These are phyloP conservation scores for Drosophila suboccidentalis DNA, from an alignment of 2,888 invertebrate genomes.

Conservation along the genomic window DNA sequence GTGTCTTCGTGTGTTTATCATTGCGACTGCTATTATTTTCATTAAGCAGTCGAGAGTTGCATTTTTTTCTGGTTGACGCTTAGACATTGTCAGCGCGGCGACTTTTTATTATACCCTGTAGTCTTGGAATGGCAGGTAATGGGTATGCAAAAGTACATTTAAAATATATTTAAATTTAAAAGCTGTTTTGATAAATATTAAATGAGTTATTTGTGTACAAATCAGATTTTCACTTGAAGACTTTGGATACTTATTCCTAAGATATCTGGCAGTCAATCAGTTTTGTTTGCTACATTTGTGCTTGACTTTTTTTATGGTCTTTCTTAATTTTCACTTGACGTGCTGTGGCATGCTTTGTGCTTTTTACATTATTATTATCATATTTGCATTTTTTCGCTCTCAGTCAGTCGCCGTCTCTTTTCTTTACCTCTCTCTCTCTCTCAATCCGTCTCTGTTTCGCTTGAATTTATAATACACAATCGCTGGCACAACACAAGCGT, in stretches of 20 bases:
- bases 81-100: slow-evolving; percentile 42
- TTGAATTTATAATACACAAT: slow-evolving; percentile 40
- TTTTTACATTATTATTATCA: slow-evolving; percentile 73
- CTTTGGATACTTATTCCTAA: neutral
- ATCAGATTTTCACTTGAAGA: neutral
- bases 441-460: slow-evolving; percentile 6
- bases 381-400: slow-evolving; percentile 69
- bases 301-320: slow-evolving; percentile 38
- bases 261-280: neutral
- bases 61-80: slow-evolving; percentile 30
- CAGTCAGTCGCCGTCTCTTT: slow-evolving; percentile 1
- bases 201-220: neutral
- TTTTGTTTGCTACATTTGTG: slow-evolving; percentile 7
- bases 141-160: neutral
- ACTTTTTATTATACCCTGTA: slow-evolving; percentile 28
- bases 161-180: neutral
- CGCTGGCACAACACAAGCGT: slow-evolving; percentile 49
- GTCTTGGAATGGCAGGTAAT: neutral
- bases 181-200: no score
- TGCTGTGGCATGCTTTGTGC: slow-evolving; percentile 60
- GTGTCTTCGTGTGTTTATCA: slow-evolving; percentile 29
- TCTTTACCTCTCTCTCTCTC: slow-evolving; percentile 1
- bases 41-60: slow-evolving; percentile 62
- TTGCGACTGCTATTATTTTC: slow-evolving; percentile 67
- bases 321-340: slow-evolving; percentile 78